These are phyloP conservation scores for Frankliniella intonsa DNA, from an alignment of 2,888 invertebrate genomes.

Conservation along the genomic window DNA sequence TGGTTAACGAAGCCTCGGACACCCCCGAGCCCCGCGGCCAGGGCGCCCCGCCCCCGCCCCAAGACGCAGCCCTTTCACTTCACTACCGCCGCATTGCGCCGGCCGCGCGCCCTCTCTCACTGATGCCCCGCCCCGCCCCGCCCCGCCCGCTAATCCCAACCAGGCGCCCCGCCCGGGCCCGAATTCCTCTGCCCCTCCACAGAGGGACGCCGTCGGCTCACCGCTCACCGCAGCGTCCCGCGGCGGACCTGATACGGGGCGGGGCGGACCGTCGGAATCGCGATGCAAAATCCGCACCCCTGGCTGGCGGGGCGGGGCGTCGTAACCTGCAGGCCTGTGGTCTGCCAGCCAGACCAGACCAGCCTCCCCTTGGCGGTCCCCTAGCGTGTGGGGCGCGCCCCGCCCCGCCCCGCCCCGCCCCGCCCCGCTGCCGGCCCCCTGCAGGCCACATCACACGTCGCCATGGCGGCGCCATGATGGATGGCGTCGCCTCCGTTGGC, in stretches of 20 bases:
- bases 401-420: neutral
- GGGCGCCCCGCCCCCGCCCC: neutral
- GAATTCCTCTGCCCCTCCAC: neutral
- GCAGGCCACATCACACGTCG: constrained; percentile 24
- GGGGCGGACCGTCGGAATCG: neutral
- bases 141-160: neutral
- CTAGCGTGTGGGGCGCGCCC: neutral
- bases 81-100: neutral
- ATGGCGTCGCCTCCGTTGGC: neutral
- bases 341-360: too few species aligned
- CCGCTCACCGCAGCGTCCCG: neutral
- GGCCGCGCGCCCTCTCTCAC: neutral
- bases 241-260: neutral
- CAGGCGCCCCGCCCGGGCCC: neutral
- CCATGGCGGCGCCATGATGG: constrained; percentile 1
- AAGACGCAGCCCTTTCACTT: neutral
- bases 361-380: neutral
- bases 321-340: neutral
- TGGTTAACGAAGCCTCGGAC: too few species aligned
- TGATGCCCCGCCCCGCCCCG: neutral
- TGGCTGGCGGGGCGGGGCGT: neutral
- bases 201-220: neutral
- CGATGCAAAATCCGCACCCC: neutral
- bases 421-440: neutral
- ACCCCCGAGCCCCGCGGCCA: neutral